Evolutionary conservation across 2,797 vertebrate species (phyloP), one percentile per base, ranked within the genome.

Genomic region (Denticeps clupeoides): DNA sequence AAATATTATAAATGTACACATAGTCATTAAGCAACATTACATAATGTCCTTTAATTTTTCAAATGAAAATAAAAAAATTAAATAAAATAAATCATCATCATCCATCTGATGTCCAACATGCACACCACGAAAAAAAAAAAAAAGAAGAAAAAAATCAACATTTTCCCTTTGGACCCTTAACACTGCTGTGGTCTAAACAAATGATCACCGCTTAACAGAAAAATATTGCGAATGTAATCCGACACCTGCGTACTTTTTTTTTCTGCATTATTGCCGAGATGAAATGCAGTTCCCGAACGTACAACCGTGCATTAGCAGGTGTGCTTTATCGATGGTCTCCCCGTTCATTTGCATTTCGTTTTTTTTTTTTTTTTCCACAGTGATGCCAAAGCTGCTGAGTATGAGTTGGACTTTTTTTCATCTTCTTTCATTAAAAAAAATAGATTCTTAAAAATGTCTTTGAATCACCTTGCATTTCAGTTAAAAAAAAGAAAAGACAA

Each of bases 1-100:
- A 86, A 87, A 87, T 86, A 85, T 83, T 83, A 82, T 82, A 85
- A 87, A 84, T 87, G 81, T 86, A 85, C 82, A 84, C 74, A 74
- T 70, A 80, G 63, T 71, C 81, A 79, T 73, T 78, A 82, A 83
- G 74, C 73, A 71, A 82, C 78, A 70, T 75, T 78, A 78, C 67
- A 49, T 74, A 76, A 75, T 75, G 73, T 81, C 63, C 58, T 45
- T 62, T 79, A 78, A 68, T 38, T 38, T 38, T 38, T 38, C 35
- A 21, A 38, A 38, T 35, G 31, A 31, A 28, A 12, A 31, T 28
- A 31, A 12, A 12, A 31, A 28, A 12, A 31, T 27, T 3, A 38
- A 19, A 38, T 4, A 38, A 13, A 11, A 21, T 3, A 9, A 21
- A 38, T 19, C 22, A 28, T 60, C 68, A 74, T 56, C 73, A 79